A percentile compares a stretch with the other conserved stretches of the same genome.
phyloP scores from a whole-genome alignment of 1,140 invertebrate genomes.

The Drosophila kurseongensis region DNA sequence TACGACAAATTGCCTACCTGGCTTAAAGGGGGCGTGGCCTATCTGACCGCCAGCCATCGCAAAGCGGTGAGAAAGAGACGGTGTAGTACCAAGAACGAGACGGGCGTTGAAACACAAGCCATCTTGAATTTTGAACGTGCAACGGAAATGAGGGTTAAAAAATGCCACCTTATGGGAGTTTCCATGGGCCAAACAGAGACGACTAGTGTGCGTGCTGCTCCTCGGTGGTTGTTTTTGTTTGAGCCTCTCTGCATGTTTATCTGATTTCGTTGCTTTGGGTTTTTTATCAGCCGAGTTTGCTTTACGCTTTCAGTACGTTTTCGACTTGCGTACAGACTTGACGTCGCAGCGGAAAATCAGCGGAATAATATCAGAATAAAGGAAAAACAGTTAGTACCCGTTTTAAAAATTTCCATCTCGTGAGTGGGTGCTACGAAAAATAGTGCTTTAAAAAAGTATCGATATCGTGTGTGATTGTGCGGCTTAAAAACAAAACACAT shows the following conservation, averaged over 20 bases:
- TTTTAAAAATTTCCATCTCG: conserved; percentile 4
- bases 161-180: background rate
- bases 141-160: conserved; percentile 77
- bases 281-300: conserved; percentile 67
- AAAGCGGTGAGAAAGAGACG: conserved; percentile 9
- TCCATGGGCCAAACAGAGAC: conserved; percentile 45
- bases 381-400: conserved; percentile 3
- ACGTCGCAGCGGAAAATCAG: conserved; percentile 57
- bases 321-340: conserved; percentile 62
- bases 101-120: conserved; percentile 50
- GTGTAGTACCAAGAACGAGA: conserved; percentile 7
- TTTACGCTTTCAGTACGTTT: conserved; percentile 64
- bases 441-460: conserved; percentile 15
- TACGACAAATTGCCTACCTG: conserved; percentile 47
- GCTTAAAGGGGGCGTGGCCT: conserved; percentile 58
- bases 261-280: conserved; percentile 36
- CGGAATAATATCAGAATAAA: conserved; percentile 39
- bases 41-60: conserved; percentile 50
- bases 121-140: conserved; percentile 72
- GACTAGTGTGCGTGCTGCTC: conserved; percentile 6
- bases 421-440: conserved; percentile 26
- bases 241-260: conserved; percentile 29
- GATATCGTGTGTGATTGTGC: conserved; percentile 22
- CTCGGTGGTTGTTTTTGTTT: conserved; percentile 30
- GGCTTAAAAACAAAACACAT: conserved; percentile 8